Base-by-base conservation (phyloP, 2,113 vertebrate species). In the Oncorhynchus nerka region DNA sequence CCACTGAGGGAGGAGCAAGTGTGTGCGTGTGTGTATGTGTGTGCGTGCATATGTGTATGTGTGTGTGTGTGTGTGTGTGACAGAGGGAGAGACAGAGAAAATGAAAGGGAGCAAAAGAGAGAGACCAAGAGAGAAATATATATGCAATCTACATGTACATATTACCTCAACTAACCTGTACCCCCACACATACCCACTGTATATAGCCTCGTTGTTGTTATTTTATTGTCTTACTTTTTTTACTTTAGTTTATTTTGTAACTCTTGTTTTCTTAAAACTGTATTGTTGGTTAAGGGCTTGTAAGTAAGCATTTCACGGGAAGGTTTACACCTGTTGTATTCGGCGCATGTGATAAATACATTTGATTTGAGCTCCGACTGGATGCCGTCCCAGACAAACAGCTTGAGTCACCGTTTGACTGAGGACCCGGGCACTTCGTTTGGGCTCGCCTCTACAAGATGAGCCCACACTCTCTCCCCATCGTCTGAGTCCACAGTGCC, bases 401-500 rank as follows among this genome's bases (percentile, higher is more conserved):
- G 77, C 85, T 77, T 84, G 84, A 88, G 81, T 78, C 72, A 28
- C 69, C 61, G 65, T 83, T 84, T 84, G 79, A 76, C 74, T 45
- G 76, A 45, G 77, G 71, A 79, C 76, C 71, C 19, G 71, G 73
- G 84, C 28, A 34, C 74, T 71, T 87, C 28, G 65, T 22, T 15
- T 64, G 39, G 64, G 24, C 59, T 78, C 20, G 65, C 76, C 81
- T 45, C 61, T 24, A 65, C 24, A n/a, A 73, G 71, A 79, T 77
- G 71, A 79, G 69, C 79, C 62, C 64, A 15, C 30, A 51, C 24
- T 30, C 68, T 79, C 77, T 66, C 19, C 19, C 78, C 65, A 30
- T n/a, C 22, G 12, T 45, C 20, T 49, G 26, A 70, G 45, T 48
- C n/a, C 34, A 70, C 24, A 24, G 71, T 2, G 28, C 26, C 51